Evolutionary conservation across 2,113 vertebrate species (phyloP).

Genomic region (Lasiurus borealis): DNA sequence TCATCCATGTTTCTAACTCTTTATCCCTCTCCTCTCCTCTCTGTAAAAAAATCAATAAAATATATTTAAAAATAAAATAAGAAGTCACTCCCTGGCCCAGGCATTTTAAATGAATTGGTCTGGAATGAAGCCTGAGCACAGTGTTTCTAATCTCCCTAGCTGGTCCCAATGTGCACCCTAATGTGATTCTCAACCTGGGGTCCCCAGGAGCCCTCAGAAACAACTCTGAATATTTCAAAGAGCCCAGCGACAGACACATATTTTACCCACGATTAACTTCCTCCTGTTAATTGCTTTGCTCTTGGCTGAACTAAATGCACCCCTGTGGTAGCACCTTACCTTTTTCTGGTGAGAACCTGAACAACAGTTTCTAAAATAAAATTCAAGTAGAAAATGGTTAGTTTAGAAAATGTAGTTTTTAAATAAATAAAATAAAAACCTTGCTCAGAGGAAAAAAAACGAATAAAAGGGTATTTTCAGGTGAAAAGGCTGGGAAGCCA

Average conservation of each 20-base stretch:
- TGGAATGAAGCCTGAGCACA: background rate
- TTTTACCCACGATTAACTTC: background rate
- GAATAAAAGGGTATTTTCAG: background rate
- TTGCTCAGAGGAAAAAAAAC: background rate
- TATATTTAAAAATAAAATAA: too few species aligned
- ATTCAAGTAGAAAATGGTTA: constrained; percentile 1
- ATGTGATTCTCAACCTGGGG: background rate
- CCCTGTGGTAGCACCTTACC: background rate
- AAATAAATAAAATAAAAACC: background rate
- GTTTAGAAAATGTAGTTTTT: constrained; percentile 24
- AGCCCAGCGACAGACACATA: background rate
- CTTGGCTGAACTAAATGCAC: background rate
- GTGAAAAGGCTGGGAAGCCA: background rate
- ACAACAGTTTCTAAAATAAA: constrained; percentile 34
- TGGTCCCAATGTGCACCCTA: background rate
- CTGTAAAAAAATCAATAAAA: too few species aligned
- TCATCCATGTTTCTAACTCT: too few species aligned
- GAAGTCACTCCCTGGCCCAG: background rate
- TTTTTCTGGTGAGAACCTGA: constrained; percentile 54
- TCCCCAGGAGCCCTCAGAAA: background rate
- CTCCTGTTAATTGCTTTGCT: background rate
- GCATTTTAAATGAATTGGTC: background rate
- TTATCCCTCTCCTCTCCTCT: too few species aligned
- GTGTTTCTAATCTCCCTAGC: background rate
- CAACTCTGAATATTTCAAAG: background rate